Base-by-base conservation (phyloP, 2,113 vertebrate genomes). In the Silurus asotus region DNA sequence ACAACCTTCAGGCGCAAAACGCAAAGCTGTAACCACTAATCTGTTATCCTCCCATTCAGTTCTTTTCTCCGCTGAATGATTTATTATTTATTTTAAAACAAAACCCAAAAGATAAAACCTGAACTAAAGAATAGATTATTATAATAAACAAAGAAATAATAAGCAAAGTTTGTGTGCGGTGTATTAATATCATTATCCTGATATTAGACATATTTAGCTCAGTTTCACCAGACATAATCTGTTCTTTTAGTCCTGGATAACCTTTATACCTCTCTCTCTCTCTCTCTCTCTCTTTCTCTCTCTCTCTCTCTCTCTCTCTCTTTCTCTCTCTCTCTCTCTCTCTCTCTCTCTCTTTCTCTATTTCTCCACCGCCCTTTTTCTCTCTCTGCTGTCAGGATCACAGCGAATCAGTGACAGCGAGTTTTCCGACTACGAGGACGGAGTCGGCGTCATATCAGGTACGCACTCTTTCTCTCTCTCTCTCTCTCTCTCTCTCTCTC, bases 391-490 rank as follows among this genome's bases (percentile, higher is more conserved):
- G 53, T 89, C 89, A 99, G 98, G 97, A 88, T 98, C 97, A 88
- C 97, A 98, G 92, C 95, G 97, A 92, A 97, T 98, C 94, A 98
- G 97, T 77, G 97, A 99, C 88, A 96, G 96, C 48, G 98, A 99
- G 94, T 96, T 99, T 83, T 98, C 98, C 84, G 97, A 99, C 91
- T 98, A 97, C 45, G 98, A 98, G 89, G 97, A 99, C 83, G 97
- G 96, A 86, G 94, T 99, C 83, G 97, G 97, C 58, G 97, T 98
- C 28, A 94, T 98, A 82, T 96, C 97, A 96, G 97, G 97, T 98
- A 94, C 90, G 20, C 19, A 14, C 49, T 58, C 53, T 58, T 28
- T 78, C 76, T 78, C 53, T 56, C 3, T 4, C 23, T 17, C 37
- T 56, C n/a, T 28, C n/a, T 14, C 7, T 5, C 49, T 58, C 53